phyloP scores from a whole-genome alignment of 2,888 invertebrate genomes.

The Thera obeliscata region DNA sequence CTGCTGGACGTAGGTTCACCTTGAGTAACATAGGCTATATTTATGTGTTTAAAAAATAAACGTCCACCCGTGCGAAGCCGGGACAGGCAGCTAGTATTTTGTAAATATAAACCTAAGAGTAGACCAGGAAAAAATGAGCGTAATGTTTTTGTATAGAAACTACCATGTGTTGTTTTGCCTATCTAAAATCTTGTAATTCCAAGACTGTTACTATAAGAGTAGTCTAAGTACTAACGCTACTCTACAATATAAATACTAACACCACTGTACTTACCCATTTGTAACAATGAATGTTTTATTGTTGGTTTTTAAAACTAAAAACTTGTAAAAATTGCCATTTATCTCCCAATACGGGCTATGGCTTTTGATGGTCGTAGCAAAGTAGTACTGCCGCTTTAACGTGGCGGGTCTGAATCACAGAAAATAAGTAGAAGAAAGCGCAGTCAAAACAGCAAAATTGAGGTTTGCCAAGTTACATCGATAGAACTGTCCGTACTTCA shows the following conservation, averaged over 20 bases:
- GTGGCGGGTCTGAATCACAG: background rate
- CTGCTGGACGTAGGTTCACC: too few relatives aligned
- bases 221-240: background rate
- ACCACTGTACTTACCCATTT: slow-evolving; percentile 3
- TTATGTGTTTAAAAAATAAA: too few relatives aligned
- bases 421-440: background rate
- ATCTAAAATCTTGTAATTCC: too few relatives aligned
- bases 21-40: too few relatives aligned
- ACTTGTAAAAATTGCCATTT: background rate
- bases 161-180: background rate
- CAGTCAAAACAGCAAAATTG: background rate
- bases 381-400: background rate
- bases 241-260: slow-evolving; percentile 10
- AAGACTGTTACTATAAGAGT: background rate
- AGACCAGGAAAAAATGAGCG: background rate
- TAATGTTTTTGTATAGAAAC: background rate
- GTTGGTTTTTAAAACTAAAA: slow-evolving; percentile 7
- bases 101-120: too few relatives aligned
- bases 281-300: background rate
- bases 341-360: background rate
- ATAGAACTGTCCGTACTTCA: too few relatives aligned
- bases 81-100: too few relatives aligned
- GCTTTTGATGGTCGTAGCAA: too few relatives aligned
- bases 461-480: too few relatives aligned
- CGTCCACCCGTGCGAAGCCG: too few relatives aligned